Evolutionary conservation across 2,113 vertebrate genomes (phyloP), one percentile per base, ranked within the genome.

Genomic region (Monarcha castaneiventris): DNA sequence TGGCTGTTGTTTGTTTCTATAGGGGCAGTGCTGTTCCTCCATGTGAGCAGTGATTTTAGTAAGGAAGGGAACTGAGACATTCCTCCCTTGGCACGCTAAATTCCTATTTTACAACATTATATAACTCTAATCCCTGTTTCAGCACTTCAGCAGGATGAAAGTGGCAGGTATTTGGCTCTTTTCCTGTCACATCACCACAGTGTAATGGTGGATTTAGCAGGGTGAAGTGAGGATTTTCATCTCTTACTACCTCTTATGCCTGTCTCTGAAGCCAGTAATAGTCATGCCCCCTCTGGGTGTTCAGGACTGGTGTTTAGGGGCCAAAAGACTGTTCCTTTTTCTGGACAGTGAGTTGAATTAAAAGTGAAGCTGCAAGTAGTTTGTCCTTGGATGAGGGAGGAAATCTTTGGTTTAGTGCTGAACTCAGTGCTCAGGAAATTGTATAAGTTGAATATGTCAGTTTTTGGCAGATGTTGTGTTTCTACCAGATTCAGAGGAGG

Each of bases 201-300:
- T 22, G n/a, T 46, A 92, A 72, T 44, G 49, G 79, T 78, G 83
- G 87, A 90, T 94, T 95, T 96, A 96, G 72, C 64, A 78, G 88
- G 72, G 85, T 95, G 90, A 96, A 92, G 72, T 56, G 68, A 90
- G 94, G 85, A 92, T 95, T 96, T 94, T 67, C 64, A 23, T 92
- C 83, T 76, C 93, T 91, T 75, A 56, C 77, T 56, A 49, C 64
- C 17, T 91, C 91, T 87, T 75, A 74, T 13, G 11, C 55, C 48
- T 91, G 32, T n/a, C 48, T 92, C 76, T 61, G 37, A 89, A 87
- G 64, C 85, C 90, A 72, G 33, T 84, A 91, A 89, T 78, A 86
- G 92, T 78, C 79, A 29, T 23, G 16, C 17, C 48, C 55, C 56
- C 56, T 54, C n/a, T 3, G 20, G 39, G 26, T 75, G 49, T 33